Percentiles rank a stretch among this genome's conserved stretches.
Conservation (phyloP, 1,140 invertebrate genomes). For the Drosophila sucinea region DNA sequence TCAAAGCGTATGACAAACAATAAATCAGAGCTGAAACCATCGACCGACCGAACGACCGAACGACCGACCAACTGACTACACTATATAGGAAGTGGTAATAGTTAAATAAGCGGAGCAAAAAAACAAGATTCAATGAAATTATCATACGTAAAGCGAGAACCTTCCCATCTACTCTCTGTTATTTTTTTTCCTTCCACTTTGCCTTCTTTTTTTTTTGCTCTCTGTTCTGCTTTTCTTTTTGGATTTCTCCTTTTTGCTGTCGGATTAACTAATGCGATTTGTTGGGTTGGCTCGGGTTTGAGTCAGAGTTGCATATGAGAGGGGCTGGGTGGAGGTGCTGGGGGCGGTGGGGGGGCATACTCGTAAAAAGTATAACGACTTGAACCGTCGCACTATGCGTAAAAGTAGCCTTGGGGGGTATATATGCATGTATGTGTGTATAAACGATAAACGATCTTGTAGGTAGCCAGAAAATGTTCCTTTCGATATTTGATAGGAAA, state of each 20-base stretch:
- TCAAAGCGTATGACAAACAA: constrained; percentile 78
- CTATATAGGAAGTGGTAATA: constrained; percentile 72
- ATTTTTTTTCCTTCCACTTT: constrained; percentile 37
- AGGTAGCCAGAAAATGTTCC: constrained; percentile 64
- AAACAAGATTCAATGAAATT: constrained; percentile 70
- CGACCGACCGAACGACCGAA: constrained; percentile 19
- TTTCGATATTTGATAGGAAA: constrained; percentile 43
- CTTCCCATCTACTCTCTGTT: constrained; percentile 26
- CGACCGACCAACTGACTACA: constrained; percentile 23
- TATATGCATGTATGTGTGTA: constrained; percentile 30
- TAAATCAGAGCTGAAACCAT: constrained; percentile 76
- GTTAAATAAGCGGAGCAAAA: constrained; percentile 67
- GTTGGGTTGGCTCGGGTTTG: constrained; percentile 37
- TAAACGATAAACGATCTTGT: constrained; percentile 69
- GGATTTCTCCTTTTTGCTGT: constrained; percentile 66
- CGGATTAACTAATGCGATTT: constrained; percentile 80
- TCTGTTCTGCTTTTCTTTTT: constrained; percentile 25
- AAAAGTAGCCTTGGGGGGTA: constrained; percentile 56
- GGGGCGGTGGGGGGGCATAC: neutral
- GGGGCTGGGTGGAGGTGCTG: neutral
- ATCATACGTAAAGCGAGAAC: constrained; percentile 53
- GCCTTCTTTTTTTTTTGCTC: constrained; percentile 5
- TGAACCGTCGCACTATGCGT: constrained; percentile 43
- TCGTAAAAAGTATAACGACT: constrained; percentile 79
- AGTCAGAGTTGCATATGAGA: neutral